Evolutionary conservation across 2,113 vertebrate species (phyloP).

Genomic region (Tylochromis polylepis): DNA sequence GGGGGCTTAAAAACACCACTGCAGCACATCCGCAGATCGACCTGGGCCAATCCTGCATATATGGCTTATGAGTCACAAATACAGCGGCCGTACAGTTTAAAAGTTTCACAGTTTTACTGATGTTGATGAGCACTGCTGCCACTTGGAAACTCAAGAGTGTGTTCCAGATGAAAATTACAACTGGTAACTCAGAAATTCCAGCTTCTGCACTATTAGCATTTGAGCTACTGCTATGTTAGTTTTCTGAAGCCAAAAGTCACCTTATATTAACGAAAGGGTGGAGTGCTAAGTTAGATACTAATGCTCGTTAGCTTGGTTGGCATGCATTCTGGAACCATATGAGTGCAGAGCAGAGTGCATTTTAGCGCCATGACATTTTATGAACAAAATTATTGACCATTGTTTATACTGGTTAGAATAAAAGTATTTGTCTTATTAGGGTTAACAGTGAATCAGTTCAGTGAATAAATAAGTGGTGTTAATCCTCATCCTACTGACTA

Average conservation of each 20-base stretch:
- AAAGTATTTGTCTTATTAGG: neutral
- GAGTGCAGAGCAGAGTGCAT: neutral
- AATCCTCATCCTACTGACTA: neutral
- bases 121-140: neutral
- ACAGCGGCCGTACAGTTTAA: neutral
- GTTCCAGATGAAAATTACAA: neutral
- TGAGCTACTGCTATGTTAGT: rapidly evolving
- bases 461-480: neutral
- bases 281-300: neutral
- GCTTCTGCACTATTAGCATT: neutral
- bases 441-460: neutral
- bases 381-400: neutral
- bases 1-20: neutral
- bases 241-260: neutral
- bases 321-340: neutral
- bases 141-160: neutral
- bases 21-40: neutral
- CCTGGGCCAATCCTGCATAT: neutral
- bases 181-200: neutral
- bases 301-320: neutral
- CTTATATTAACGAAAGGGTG: neutral
- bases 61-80: neutral
- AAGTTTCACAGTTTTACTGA: neutral
- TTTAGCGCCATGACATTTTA: neutral
- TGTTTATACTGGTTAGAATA: neutral